These are phyloP conservation scores for Actinostola sp. DNA, from an alignment of 92 coral and sea anemone genomes.

Conservation along the genomic window DNA sequence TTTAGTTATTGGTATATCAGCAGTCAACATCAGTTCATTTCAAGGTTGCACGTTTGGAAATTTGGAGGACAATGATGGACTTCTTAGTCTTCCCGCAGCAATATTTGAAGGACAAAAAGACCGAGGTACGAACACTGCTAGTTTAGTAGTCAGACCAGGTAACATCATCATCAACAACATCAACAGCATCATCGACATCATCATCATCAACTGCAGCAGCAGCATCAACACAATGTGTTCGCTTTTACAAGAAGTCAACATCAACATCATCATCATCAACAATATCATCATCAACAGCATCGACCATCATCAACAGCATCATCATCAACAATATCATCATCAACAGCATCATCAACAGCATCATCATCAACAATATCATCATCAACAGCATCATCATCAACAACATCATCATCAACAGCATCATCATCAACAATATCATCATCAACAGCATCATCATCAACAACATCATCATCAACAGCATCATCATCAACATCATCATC, in stretches of 20 bases:
- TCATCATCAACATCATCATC: not conserved
- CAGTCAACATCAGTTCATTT: constrained; percentile 29
- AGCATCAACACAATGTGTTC: too few relatives aligned
- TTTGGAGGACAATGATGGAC: constrained; percentile 10
- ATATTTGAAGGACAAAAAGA: constrained; percentile 7
- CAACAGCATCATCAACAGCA: not conserved
- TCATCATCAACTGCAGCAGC: not conserved
- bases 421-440: not conserved
- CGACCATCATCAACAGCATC: not conserved
- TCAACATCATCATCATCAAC: not conserved
- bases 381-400: not conserved
- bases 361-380: not conserved
- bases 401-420: not conserved
- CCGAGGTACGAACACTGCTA: too few relatives aligned
- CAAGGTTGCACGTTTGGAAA: constrained; percentile 36
- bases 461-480: not conserved
- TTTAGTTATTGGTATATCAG: constrained; percentile 23
- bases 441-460: not conserved
- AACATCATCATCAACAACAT: constrained; percentile 21
- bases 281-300: not conserved
- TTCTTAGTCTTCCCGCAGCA: constrained; percentile 35
- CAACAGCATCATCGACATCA: not conserved
- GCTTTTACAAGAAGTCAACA: too few relatives aligned
- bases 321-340: not conserved
- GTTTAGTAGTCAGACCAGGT: too few relatives aligned